Percentiles rank a stretch among this genome's conserved stretches.
These are phyloP conservation scores for Dendrocincla tyrannina DNA, from an alignment of 2,797 vertebrate species.

Conservation along the genomic window DNA sequence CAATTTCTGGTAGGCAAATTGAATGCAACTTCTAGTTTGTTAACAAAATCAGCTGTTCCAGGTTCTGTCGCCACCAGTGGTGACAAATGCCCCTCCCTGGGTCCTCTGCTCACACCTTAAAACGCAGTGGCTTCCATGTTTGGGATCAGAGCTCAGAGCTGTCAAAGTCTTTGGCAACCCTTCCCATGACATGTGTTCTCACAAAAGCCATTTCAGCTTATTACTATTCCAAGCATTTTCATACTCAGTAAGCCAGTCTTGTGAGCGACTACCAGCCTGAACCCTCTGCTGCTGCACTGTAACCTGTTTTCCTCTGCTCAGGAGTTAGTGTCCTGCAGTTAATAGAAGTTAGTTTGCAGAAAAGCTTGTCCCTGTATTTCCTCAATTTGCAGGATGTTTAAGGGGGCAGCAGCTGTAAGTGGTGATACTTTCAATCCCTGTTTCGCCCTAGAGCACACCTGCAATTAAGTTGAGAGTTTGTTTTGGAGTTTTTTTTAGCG, in stretches of 20 bases:
- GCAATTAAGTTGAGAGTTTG: neutral
- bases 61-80: neutral
- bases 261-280: neutral
- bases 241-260: neutral
- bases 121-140: neutral
- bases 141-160: neutral
- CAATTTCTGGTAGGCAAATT: conserved; percentile 17
- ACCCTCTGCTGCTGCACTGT: neutral
- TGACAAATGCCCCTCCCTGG: neutral
- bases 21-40: neutral
- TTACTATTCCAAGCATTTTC: neutral
- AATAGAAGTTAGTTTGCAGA: neutral
- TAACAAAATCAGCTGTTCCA: conserved; percentile 10
- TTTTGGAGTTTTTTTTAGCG: neutral
- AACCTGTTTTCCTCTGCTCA: neutral
- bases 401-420: neutral
- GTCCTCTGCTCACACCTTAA: neutral
- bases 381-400: neutral
- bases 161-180: neutral
- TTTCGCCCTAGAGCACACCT: neutral
- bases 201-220: neutral
- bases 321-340: neutral
- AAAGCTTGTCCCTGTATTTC: neutral
- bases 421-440: neutral
- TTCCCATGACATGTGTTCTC: neutral